A percentile compares a stretch with the other conserved stretches of the same genome.
Conservation (phyloP, 2,797 vertebrate genomes). For the Helarctos malayanus region DNA sequence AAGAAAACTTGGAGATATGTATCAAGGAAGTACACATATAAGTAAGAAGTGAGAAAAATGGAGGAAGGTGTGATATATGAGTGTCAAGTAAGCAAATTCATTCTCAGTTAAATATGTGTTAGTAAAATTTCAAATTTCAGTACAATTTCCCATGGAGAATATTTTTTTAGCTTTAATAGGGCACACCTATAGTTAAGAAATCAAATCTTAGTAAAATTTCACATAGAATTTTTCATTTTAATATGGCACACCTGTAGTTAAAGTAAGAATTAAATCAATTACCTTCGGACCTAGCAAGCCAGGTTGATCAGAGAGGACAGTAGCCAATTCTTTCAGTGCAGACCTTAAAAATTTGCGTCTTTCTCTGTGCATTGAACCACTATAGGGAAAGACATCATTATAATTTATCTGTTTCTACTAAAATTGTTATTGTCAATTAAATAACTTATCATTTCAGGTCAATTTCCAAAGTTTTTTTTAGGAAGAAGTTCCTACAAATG, state of each 20-base stretch:
- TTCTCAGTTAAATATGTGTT: neutral
- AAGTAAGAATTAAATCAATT: constrained; percentile 78
- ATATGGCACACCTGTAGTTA: neutral
- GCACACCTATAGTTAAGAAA: neutral
- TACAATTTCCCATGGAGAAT: neutral
- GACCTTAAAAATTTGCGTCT: constrained; percentile 98
- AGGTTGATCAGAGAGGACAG: constrained; percentile 98
- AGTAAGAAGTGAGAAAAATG: neutral
- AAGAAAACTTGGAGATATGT: neutral
- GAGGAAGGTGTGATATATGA: neutral
- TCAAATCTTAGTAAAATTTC: neutral
- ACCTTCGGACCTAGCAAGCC: constrained; percentile 98
- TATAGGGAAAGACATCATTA: constrained; percentile 84
- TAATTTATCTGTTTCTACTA: constrained; percentile 40
- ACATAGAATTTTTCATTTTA: neutral
- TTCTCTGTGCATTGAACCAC: constrained; percentile 98
- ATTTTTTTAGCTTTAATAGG: neutral
- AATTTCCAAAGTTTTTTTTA: constrained; percentile 37
- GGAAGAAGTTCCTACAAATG: constrained; percentile 31
- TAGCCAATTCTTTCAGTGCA: constrained; percentile 97
- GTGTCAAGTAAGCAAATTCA: neutral
- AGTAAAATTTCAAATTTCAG: neutral
- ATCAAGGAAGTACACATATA: neutral
- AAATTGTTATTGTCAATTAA: constrained; percentile 65
- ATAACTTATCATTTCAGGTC: constrained; percentile 32